phyloP scores from a whole-genome alignment of 2,113 vertebrate species.

The Cyanoderma ruficeps region DNA sequence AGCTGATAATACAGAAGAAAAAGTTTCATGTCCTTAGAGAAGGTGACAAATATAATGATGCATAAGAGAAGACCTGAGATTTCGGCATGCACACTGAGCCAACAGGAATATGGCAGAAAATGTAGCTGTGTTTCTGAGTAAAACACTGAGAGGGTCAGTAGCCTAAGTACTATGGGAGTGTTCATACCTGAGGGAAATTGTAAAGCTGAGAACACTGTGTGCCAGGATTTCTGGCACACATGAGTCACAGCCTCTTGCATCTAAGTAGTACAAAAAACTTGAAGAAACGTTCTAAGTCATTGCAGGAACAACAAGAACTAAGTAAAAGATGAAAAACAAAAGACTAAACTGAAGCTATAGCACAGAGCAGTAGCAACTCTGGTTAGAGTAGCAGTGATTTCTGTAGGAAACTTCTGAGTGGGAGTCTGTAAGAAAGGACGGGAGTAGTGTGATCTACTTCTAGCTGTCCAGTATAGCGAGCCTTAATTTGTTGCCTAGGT shows the following conservation, averaged over 20 bases:
- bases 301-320: not conserved
- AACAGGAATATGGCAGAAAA: not conserved
- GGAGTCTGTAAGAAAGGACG: not conserved
- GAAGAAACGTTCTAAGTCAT: not conserved
- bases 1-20: not conserved
- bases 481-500: not conserved
- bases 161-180: not conserved
- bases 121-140: not conserved
- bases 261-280: not conserved
- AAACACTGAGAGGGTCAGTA: not conserved
- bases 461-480: not conserved
- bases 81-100: not conserved
- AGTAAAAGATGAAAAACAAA: not conserved
- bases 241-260: not conserved
- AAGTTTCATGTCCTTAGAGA: not conserved
- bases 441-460: not conserved
- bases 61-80: not conserved
- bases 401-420: not conserved
- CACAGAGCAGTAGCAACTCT: not conserved
- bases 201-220: not conserved
- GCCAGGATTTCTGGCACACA: not conserved
- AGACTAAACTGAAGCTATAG: not conserved
- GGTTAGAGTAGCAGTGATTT: not conserved
- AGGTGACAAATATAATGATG: not conserved
- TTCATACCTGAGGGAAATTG: not conserved